These are phyloP conservation scores for Apistogramma diplotaenia DNA, from an alignment of 2,113 vertebrate genomes.

Conservation along the genomic window DNA sequence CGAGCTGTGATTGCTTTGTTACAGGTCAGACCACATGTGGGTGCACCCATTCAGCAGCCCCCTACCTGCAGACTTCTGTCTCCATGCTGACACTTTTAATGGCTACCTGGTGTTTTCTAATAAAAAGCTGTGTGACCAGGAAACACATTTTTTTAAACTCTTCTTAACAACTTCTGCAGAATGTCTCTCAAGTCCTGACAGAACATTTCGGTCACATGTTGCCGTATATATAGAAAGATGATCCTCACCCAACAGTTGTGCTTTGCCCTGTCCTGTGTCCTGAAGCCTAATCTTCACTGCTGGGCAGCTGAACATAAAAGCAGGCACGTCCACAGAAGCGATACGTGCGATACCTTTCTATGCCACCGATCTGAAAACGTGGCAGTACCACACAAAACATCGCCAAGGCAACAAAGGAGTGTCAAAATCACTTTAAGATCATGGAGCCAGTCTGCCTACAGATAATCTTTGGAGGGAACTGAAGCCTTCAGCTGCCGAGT, in stretches of 20 bases:
- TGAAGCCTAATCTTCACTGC: too few relatives aligned
- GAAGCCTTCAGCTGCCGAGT: too few relatives aligned
- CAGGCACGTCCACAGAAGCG: too few relatives aligned
- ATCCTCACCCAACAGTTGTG: too few relatives aligned
- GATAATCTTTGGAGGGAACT: too few relatives aligned
- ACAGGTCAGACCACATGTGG: not conserved
- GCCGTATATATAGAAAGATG: not conserved
- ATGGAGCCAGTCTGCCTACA: too few relatives aligned
- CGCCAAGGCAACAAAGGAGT: too few relatives aligned
- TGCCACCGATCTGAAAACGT: not conserved
- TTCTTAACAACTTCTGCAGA: not conserved
- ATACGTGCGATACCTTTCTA: not conserved
- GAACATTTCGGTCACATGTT: not conserved
- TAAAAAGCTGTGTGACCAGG: not conserved
- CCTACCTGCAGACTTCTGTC: not conserved
- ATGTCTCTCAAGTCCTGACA: not conserved
- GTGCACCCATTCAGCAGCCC: not conserved
- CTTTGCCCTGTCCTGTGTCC: too few relatives aligned
- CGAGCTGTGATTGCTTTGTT: not conserved
- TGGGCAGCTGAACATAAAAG: too few relatives aligned
- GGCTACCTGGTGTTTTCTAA: not conserved
- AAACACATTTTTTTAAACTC: not conserved
- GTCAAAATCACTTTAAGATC: too few relatives aligned
- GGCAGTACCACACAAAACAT: too few relatives aligned
- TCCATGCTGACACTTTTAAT: not conserved